Evolutionary conservation across 1,140 invertebrate species (phyloP).

Genomic region (Cyrtorhinus lividipennis): DNA sequence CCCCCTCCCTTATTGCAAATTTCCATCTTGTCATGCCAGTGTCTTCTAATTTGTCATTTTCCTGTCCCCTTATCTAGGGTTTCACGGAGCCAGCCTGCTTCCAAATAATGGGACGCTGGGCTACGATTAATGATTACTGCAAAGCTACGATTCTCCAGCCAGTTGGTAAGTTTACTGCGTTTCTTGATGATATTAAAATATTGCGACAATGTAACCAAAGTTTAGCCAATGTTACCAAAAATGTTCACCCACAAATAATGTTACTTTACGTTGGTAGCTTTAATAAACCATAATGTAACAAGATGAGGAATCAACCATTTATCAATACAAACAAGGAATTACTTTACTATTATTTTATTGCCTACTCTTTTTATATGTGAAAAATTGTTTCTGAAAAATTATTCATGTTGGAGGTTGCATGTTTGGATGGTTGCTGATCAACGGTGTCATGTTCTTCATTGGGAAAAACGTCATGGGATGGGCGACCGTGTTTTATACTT

Average conservation of each 20-base stretch:
- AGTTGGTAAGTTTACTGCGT: background rate
- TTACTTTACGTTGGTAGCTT: too few species aligned
- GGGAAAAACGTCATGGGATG: conserved; percentile 4
- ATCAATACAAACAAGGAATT: background rate
- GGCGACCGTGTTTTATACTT: conserved; percentile 9
- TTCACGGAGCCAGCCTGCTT: background rate
- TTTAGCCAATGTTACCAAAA: too few species aligned
- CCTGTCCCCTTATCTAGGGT: too few species aligned
- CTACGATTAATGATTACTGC: background rate
- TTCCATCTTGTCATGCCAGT: too few species aligned
- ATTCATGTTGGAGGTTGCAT: background rate
- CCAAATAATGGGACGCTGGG: background rate
- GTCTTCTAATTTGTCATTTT: too few species aligned
- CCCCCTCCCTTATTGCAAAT: too few species aligned
- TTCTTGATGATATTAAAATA: background rate
- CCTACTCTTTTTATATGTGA: too few species aligned
- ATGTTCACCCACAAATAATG: too few species aligned
- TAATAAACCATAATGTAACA: too few species aligned
- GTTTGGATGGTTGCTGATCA: background rate
- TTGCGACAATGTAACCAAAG: background rate
- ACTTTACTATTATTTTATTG: too few species aligned
- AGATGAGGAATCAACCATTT: too few species aligned
- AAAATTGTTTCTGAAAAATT: too few species aligned
- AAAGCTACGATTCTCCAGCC: background rate
- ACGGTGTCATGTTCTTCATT: background rate